Evolutionary conservation across 2,113 vertebrate species (phyloP).

Genomic region (Neotoma lepida): DNA sequence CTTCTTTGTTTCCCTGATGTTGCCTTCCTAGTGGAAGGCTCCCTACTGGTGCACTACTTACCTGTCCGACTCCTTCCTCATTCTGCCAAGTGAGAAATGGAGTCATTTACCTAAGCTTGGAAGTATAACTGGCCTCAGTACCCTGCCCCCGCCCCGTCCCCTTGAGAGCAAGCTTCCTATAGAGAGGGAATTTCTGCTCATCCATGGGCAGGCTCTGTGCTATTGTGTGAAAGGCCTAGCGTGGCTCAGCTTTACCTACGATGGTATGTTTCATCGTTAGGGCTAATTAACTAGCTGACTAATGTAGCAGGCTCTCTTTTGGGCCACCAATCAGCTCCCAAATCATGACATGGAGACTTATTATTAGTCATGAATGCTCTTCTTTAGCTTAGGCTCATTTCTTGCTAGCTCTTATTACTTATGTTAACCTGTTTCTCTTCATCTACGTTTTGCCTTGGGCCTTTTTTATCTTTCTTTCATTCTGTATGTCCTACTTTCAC

Average conservation of each 20-base stretch:
- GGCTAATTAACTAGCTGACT: background rate
- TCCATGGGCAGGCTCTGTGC: background rate
- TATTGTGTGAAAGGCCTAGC: background rate
- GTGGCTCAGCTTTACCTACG: background rate
- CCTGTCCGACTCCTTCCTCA: background rate
- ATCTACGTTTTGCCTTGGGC: background rate
- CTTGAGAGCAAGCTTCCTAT: background rate
- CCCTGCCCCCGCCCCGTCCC: background rate
- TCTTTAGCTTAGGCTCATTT: background rate
- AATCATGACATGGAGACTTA: background rate
- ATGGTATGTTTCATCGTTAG: background rate
- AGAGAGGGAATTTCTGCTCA: background rate
- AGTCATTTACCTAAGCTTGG: background rate
- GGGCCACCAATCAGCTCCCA: background rate
- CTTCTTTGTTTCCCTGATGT: background rate
- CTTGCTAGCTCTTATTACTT: background rate
- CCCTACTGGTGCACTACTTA: background rate
- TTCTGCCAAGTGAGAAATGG: background rate
- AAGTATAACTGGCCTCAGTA: background rate
- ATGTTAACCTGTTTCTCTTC: background rate
- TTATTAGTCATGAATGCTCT: background rate
- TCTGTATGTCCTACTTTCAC: background rate
- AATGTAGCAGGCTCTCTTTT: background rate
- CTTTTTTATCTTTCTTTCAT: background rate
- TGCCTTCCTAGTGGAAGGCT: background rate